A percentile compares a stretch with the other conserved stretches of the same genome.
phyloP scores from a whole-genome alignment of 2,113 vertebrate species.

The Corythornis vintsioides region DNA sequence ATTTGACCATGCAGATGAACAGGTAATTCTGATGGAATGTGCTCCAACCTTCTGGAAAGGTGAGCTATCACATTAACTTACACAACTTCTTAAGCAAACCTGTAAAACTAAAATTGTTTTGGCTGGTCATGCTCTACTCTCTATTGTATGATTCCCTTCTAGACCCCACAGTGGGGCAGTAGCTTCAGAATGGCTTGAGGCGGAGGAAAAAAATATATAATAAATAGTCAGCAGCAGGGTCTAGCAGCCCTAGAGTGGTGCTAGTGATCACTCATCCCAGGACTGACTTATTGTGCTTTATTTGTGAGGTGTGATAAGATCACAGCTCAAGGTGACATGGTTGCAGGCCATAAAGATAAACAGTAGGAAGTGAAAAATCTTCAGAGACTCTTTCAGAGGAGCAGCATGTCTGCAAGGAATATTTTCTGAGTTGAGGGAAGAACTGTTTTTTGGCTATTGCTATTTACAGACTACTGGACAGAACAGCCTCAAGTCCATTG shows the following conservation, averaged over 20 bases:
- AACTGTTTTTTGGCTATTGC: not conserved
- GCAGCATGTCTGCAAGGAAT: not conserved
- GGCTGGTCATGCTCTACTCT: not conserved
- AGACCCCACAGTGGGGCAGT: not conserved
- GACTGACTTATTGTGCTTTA: not conserved
- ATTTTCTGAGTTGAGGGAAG: not conserved
- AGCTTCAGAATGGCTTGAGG: not conserved
- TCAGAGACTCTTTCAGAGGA: not conserved
- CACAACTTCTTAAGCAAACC: not conserved
- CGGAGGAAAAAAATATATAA: accelerated
- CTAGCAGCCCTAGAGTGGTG: not conserved
- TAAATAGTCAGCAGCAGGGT: not conserved
- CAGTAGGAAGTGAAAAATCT: not conserved
- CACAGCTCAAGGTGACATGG: not conserved
- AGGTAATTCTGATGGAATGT: not conserved
- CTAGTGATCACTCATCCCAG: not conserved
- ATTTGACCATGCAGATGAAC: not conserved
- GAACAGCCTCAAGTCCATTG: not conserved
- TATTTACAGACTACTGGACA: not conserved
- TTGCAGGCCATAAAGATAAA: not conserved
- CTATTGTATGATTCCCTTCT: not conserved
- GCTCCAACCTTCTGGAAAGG: not conserved
- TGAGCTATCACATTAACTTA: not conserved
- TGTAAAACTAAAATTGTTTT: not conserved
- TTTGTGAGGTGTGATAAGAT: not conserved